Evolutionary conservation across 2,888 invertebrate species (phyloP).

Genomic region (Auanema sp.): DNA sequence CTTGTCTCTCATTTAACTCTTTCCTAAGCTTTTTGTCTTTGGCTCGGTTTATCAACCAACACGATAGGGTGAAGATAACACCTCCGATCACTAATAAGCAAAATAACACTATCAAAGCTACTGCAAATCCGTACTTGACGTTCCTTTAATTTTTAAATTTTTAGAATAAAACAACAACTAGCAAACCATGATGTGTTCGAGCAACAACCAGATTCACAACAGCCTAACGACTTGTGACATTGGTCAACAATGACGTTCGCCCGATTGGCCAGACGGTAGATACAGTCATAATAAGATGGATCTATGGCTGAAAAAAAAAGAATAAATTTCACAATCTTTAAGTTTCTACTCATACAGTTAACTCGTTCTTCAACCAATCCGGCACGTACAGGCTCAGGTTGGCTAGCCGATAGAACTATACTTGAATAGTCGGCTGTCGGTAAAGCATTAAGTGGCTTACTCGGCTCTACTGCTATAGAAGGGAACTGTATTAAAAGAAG

Average conservation of each 20-base stretch:
- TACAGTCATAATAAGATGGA: slow-evolving; percentile 50
- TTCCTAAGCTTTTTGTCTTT: slow-evolving; percentile 39
- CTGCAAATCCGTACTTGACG: slow-evolving; percentile 48
- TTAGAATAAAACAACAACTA: not conserved
- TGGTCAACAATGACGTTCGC: slow-evolving; percentile 42
- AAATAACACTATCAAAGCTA: slow-evolving; percentile 51
- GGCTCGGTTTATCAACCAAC: slow-evolving; percentile 48
- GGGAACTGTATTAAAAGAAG: too few species aligned
- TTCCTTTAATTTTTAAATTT: slow-evolving; percentile 28
- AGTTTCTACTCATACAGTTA: too few species aligned
- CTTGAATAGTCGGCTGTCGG: too few species aligned
- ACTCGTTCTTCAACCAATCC: too few species aligned
- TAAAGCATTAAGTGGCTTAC: too few species aligned
- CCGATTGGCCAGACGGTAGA: slow-evolving; percentile 45
- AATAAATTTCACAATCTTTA: too few species aligned
- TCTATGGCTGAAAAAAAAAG: slow-evolving; percentile 38
- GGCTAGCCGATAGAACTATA: too few species aligned
- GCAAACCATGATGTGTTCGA: slow-evolving; percentile 40
- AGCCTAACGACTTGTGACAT: slow-evolving; percentile 53
- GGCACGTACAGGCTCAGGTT: too few species aligned
- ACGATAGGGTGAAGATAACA: slow-evolving; percentile 40
- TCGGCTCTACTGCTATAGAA: too few species aligned
- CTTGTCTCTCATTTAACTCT: slow-evolving; percentile 32
- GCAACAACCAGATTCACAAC: slow-evolving; percentile 47
- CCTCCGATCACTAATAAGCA: slow-evolving; percentile 43